phyloP scores from a whole-genome alignment of 2,797 vertebrate genomes.

The Sparus aurata region DNA sequence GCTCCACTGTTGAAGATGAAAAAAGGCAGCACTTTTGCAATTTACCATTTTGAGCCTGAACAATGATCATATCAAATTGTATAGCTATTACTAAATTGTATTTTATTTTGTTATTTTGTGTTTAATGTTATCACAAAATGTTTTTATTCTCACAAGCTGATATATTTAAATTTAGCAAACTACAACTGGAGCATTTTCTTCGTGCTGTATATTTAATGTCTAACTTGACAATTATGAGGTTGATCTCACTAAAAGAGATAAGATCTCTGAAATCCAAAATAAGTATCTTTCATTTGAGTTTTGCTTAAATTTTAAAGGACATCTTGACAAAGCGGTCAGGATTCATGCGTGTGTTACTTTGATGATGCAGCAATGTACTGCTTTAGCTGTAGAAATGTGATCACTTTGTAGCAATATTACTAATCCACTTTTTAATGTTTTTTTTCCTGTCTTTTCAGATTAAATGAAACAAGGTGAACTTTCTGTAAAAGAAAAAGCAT shows the following conservation, averaged over 20 bases:
- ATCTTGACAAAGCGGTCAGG: background rate
- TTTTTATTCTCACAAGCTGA: no score
- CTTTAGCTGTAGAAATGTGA: background rate
- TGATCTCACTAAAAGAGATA: background rate
- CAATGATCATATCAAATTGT: no score
- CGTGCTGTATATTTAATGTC: no score
- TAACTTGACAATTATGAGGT: no score
- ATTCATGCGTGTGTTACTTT: background rate
- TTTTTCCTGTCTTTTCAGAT: conserved; percentile 59
- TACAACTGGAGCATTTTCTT: no score
- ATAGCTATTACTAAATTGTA: no score
- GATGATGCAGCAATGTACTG: background rate
- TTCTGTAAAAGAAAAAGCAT: conserved; percentile 3
- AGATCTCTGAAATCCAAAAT: no score
- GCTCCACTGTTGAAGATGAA: background rate
- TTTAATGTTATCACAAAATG: no score
- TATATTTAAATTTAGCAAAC: no score
- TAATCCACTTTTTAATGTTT: background rate
- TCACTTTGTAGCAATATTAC: background rate
- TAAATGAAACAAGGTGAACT: conserved; percentile 59
- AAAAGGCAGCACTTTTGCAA: no score
- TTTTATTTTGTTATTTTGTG: no score
- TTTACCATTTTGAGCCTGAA: no score
- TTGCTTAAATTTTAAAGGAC: background rate
- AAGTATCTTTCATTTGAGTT: background rate